phyloP scores from a whole-genome alignment of 2,888 invertebrate genomes.

The Artemia sinica region DNA sequence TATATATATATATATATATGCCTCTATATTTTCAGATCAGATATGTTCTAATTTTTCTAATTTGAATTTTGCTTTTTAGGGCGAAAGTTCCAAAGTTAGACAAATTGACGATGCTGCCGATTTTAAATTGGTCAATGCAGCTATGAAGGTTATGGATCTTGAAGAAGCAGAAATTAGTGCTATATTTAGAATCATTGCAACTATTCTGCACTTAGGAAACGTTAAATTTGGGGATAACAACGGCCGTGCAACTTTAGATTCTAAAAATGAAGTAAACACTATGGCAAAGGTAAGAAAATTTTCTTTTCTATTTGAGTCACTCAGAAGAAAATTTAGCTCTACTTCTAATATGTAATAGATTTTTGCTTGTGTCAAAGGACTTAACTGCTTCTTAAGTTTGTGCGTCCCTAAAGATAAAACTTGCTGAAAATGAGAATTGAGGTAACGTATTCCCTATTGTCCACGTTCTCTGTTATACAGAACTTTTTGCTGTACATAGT shows the following conservation, averaged over 20 bases:
- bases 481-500: too few species aligned
- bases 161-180: slow-evolving; percentile 49
- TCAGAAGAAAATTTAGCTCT: not conserved
- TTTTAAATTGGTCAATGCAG: slow-evolving; percentile 49
- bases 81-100: slow-evolving; percentile 28
- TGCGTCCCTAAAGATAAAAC: too few species aligned
- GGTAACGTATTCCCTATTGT: too few species aligned
- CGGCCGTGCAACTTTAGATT: slow-evolving; percentile 48
- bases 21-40: too few species aligned
- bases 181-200: slow-evolving; percentile 62
- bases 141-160: slow-evolving; percentile 61
- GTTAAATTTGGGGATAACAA: slow-evolving; percentile 58
- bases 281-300: slow-evolving; percentile 45
- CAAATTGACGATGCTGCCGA: slow-evolving; percentile 43
- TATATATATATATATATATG: too few species aligned
- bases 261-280: slow-evolving; percentile 44
- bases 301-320: not conserved
- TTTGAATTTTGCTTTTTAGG: slow-evolving; percentile 27
- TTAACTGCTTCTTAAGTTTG: too few species aligned
- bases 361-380: too few species aligned
- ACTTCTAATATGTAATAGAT: too few species aligned
- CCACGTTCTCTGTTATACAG: too few species aligned
- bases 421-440: too few species aligned
- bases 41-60: too few species aligned
- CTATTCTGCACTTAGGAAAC: slow-evolving; percentile 68